phyloP scores from a whole-genome alignment of 2,113 vertebrate species.

The Sprattus sprattus region DNA sequence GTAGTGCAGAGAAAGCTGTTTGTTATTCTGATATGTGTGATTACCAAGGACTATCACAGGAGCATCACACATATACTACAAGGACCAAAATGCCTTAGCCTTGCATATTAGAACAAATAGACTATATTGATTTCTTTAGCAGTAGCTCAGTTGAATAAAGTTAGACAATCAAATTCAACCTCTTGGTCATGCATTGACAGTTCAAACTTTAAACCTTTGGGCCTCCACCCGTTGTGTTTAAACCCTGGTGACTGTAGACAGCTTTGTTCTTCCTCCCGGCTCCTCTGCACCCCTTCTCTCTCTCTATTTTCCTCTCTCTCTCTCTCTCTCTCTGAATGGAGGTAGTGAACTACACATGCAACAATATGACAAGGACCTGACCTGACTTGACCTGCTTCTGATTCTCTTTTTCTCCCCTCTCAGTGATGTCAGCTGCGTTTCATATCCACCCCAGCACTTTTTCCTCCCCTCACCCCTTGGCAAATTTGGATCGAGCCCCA shows the following conservation, averaged over 20 bases:
- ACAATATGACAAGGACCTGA: conserved; percentile 39
- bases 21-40: neutral
- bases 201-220: neutral
- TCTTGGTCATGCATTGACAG: conserved; percentile 10
- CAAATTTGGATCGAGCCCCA: neutral
- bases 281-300: neutral
- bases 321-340: conserved; percentile 31
- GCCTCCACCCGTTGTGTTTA: neutral
- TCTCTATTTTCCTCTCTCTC: neutral
- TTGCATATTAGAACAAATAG: neutral
- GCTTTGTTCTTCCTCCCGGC: neutral
- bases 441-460: neutral
- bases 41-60: neutral
- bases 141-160: neutral
- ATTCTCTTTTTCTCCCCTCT: conserved; percentile 42
- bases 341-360: conserved; percentile 43
- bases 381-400: conserved; percentile 12
- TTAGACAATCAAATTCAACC: neutral
- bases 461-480: neutral
- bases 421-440: conserved; percentile 31
- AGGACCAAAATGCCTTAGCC: neutral
- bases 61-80: neutral
- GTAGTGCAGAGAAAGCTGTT: neutral
- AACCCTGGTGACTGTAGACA: neutral
- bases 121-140: neutral